These are phyloP conservation scores for Rhinoraja longicauda DNA, from an alignment of 2,797 vertebrate genomes.

Conservation along the genomic window DNA sequence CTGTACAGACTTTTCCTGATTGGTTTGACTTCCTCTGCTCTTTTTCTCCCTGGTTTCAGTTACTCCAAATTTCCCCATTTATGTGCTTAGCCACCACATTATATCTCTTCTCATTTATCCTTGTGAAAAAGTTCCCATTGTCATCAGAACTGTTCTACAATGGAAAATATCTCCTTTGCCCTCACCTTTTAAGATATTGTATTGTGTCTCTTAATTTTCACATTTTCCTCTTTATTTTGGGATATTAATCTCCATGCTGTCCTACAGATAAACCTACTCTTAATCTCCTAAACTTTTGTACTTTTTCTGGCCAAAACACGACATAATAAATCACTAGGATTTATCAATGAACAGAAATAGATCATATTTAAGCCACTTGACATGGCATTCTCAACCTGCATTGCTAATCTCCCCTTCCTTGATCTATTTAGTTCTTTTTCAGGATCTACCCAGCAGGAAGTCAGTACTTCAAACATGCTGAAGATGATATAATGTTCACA, in stretches of 20 bases:
- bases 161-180: not conserved
- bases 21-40: not conserved
- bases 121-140: not conserved
- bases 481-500: not conserved
- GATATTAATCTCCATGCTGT: not conserved
- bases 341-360: not conserved
- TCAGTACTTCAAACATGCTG: not conserved
- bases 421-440: not conserved
- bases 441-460: not conserved
- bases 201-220: not conserved
- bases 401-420: not conserved
- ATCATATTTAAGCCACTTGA: not conserved
- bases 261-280: not conserved
- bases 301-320: not conserved
- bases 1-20: not conserved
- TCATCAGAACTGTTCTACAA: not conserved
- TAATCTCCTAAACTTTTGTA: not conserved
- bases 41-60: not conserved
- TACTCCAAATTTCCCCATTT: not conserved
- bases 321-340: not conserved
- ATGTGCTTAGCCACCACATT: not conserved
- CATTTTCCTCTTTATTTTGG: not conserved
- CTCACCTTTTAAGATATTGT: not conserved
- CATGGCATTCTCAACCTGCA: not conserved
- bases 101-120: not conserved